Percentiles rank a stretch among this genome's conserved stretches.
These are phyloP conservation scores for Leptopilina drosophilae DNA, from an alignment of 2,888 invertebrate genomes.

Conservation along the genomic window DNA sequence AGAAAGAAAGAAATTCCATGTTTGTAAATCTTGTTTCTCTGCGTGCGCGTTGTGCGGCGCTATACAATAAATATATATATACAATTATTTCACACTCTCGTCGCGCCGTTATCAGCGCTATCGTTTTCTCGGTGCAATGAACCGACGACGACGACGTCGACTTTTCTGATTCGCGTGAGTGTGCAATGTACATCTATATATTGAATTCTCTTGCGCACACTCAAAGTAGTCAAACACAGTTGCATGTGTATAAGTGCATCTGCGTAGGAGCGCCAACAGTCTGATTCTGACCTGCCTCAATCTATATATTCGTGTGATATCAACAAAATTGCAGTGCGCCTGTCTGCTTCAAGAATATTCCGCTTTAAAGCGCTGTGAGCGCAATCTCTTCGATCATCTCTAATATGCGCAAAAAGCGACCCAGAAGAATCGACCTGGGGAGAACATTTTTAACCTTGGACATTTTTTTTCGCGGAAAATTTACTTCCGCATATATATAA, in stretches of 20 bases:
- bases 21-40: slow-evolving; percentile 25
- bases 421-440: no score
- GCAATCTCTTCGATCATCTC: slow-evolving; percentile 12
- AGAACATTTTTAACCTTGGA: no score
- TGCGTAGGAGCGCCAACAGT: slow-evolving; percentile 58
- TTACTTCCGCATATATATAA: no score
- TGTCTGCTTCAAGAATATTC: slow-evolving; percentile 57
- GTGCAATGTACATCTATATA: slow-evolving; percentile 40
- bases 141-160: slow-evolving; percentile 47
- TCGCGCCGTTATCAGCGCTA: slow-evolving; percentile 54
- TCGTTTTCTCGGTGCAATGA: slow-evolving; percentile 55
- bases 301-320: slow-evolving; percentile 51
- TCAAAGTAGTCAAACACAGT: not conserved
- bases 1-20: slow-evolving; percentile 17
- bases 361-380: slow-evolving; percentile 46
- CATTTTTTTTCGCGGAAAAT: no score
- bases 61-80: not conserved
- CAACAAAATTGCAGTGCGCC: slow-evolving; percentile 54
- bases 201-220: slow-evolving; percentile 26
- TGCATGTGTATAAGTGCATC: slow-evolving; percentile 55
- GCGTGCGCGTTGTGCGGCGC: not conserved
- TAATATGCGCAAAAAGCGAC: not conserved
- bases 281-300: slow-evolving; percentile 59
- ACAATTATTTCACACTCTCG: slow-evolving; percentile 26
- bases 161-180: slow-evolving; percentile 52